phyloP scores from a whole-genome alignment of 2,113 vertebrate genomes.

The Pelobates fuscus region DNA sequence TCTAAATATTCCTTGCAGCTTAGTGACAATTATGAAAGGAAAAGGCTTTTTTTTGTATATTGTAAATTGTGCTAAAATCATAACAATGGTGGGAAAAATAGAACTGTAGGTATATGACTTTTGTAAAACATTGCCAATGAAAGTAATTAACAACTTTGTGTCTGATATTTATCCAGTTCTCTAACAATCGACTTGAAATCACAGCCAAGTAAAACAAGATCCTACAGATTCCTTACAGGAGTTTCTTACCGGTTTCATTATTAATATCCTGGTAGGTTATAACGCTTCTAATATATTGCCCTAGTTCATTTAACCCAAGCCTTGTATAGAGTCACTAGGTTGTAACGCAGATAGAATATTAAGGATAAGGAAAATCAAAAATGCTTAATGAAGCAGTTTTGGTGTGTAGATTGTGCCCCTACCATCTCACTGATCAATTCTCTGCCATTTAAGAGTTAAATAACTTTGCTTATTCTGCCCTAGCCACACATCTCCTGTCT shows the following conservation, averaged over 20 bases:
- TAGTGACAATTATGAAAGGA: constrained; percentile 73
- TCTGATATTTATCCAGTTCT: constrained; percentile 53
- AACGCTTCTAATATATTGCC: no score
- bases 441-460: no score
- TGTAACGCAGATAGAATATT: no score
- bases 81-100: constrained; percentile 81
- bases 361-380: no score
- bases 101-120: constrained; percentile 57
- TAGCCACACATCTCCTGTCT: no score
- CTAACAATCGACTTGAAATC: constrained; percentile 54
- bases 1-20: constrained; percentile 62
- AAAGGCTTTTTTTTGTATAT: constrained; percentile 69
- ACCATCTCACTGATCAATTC: no score
- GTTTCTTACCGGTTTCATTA: not conserved
- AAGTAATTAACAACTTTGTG: constrained; percentile 36
- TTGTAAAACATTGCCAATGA: constrained; percentile 49
- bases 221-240: not conserved
- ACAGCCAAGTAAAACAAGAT: constrained; percentile 53
- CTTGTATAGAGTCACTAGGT: no score
- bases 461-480: no score
- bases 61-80: constrained; percentile 78
- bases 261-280: not conserved
- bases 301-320: no score
- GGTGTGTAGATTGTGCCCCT: no score
- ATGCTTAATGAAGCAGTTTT: no score